Percentiles rank a stretch among this genome's conserved stretches.
Conservation (phyloP, 1,140 invertebrate species). For the Zaprionus taronus region DNA sequence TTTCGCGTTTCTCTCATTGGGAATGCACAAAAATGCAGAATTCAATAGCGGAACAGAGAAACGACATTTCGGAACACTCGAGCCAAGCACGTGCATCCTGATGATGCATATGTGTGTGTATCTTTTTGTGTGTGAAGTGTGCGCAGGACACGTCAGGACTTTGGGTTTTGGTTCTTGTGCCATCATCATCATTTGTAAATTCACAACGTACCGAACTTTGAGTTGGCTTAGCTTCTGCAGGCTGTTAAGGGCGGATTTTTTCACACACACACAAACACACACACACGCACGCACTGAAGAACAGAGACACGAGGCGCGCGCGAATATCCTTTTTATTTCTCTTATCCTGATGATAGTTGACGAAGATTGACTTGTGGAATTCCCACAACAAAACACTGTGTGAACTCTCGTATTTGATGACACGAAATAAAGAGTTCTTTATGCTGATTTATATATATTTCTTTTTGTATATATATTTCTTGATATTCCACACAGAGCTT, state of each 20-base stretch:
- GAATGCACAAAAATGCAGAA: conserved; percentile 31
- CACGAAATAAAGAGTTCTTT: not conserved
- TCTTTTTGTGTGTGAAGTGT: conserved; percentile 33
- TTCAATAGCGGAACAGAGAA: conserved; percentile 28
- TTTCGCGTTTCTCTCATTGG: conserved; percentile 32
- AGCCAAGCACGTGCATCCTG: conserved; percentile 62
- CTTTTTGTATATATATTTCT: conserved; percentile 11
- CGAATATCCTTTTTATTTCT: conserved; percentile 32
- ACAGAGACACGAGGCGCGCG: conserved; percentile 16
- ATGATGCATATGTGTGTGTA: conserved; percentile 16
- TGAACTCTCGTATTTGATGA: conserved; percentile 22
- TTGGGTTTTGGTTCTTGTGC: not conserved
- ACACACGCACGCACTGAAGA: conserved; percentile 20
- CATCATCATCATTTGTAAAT: conserved; percentile 3
- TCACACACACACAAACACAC: conserved; percentile 45
- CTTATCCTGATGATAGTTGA: not conserved
- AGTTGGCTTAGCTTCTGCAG: conserved; percentile 66
- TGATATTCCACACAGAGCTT: conserved; percentile 45
- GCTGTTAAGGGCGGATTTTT: conserved; percentile 68
- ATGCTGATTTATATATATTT: conserved; percentile 10
- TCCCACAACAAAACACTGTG: not conserved
- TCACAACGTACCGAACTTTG: conserved; percentile 71
- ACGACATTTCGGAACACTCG: conserved; percentile 31
- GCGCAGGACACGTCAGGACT: conserved; percentile 54
- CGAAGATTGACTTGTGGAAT: conserved; percentile 29